phyloP scores from a whole-genome alignment of 2,797 vertebrate genomes.

The Babyrousa celebensis region DNA sequence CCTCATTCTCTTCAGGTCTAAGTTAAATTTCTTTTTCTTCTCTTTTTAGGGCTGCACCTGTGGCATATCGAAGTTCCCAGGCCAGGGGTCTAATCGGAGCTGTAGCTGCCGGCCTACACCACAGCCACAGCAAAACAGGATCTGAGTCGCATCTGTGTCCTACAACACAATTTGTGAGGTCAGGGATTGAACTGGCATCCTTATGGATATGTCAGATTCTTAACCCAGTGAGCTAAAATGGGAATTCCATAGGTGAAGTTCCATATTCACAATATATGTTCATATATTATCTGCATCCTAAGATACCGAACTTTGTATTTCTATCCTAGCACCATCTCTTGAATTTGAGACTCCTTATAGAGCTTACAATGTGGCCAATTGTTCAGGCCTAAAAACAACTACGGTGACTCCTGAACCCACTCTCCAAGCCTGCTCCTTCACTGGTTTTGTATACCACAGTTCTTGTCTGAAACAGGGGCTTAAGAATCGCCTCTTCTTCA shows the following conservation, averaged over 20 bases:
- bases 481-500: not conserved
- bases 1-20: not conserved
- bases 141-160: too few relatives aligned
- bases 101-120: too few relatives aligned
- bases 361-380: not conserved
- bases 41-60: too few relatives aligned
- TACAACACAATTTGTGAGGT: too few relatives aligned
- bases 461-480: not conserved
- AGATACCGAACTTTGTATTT: not conserved
- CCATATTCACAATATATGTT: not conserved
- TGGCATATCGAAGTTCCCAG: too few relatives aligned
- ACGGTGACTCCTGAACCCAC: not conserved
- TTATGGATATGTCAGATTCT: too few relatives aligned
- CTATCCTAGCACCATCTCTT: not conserved
- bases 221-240: too few relatives aligned
- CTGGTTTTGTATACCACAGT: not conserved
- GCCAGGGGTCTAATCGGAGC: too few relatives aligned
- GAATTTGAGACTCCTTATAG: not conserved
- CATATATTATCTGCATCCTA: not conserved
- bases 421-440: not conserved
- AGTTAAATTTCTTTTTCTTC: not conserved
- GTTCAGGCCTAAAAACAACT: not conserved
- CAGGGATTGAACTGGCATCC: too few relatives aligned
- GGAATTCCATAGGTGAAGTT: too few relatives aligned
- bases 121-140: too few relatives aligned